Evolutionary conservation across 2,888 invertebrate species (phyloP), one percentile per base, ranked within the genome.

Genomic region (Serripes groenlandicus): DNA sequence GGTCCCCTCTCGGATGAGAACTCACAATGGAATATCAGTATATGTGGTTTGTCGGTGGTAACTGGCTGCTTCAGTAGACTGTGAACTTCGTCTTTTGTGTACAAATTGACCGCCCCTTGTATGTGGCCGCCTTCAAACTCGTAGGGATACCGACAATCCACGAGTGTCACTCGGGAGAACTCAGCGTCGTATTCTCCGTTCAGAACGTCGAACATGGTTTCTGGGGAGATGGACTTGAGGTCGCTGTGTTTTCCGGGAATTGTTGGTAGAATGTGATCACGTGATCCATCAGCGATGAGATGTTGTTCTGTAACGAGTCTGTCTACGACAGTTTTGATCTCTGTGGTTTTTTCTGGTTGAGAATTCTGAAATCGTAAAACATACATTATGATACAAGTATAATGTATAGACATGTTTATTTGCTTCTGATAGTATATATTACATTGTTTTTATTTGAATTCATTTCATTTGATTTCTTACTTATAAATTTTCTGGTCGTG

Each of bases 151-250:
- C 83, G 30, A 69, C 83, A 83, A 62, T 83, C 83, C 23, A 83
- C 69, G 37, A 79, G 75, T 15, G 76, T 83, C 54, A 76, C 76
- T 3, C 68, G 28, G 15, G 60, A 71, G 1, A 77, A 23, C 32
- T 66, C 35, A 32, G 66, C 66, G 37, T 21, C 26, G 66, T 71
- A 83, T 15, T 76, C 71, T 34, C 83, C 83, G 23, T 49, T 35
- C 28, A 80, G 35, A 54, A 80, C 74, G 4, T 77, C 73, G 15
- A 75, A 74, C 76, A 79, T 70, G 42, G 72, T 93, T 4, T 89
- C 86, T 9, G 90, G 81, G 15, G 91, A 86, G 80, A 93, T 92
- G 42, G 88, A 86, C 78, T 92, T 92, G 66, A 93, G 87, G 75
- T 93, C 93, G 42, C 86, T 83, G 69, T 92, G 91, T 60, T 90